Evolutionary conservation across 2,797 vertebrate species (phyloP).

Genomic region (Cirrhinus molitorella): DNA sequence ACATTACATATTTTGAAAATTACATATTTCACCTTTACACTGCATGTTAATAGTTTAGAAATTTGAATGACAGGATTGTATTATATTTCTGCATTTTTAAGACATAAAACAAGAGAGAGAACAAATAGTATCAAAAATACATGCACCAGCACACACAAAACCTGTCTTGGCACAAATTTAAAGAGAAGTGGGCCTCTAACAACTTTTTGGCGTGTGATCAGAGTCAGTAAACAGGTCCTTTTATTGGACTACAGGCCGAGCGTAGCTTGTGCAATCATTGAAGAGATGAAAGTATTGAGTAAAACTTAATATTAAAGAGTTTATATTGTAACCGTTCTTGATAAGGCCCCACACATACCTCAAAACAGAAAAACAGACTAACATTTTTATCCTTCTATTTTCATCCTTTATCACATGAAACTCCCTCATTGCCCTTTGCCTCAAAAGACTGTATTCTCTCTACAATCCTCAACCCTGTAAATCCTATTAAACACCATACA

Average conservation of each 20-base stretch:
- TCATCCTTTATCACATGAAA: constrained; percentile 53
- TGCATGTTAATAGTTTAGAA: not conserved
- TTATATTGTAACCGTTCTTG: not conserved
- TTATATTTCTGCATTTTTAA: not conserved
- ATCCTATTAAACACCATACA: constrained; percentile 47
- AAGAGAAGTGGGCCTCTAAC: not conserved
- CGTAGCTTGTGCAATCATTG: not conserved
- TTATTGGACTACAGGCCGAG: constrained; percentile 13
- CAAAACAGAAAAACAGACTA: not conserved
- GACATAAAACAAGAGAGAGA: not conserved
- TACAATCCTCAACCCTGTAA: constrained; percentile 18
- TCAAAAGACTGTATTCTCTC: not conserved
- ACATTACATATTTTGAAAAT: too few relatives aligned
- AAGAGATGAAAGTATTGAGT: constrained; percentile 4
- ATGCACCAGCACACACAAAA: constrained; percentile 1
- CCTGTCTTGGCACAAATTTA: constrained; percentile 17
- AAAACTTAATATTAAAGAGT: constrained; percentile 32
- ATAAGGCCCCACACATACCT: not conserved
- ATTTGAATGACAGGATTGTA: not conserved
- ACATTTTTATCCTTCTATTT: not conserved
- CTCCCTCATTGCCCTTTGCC: not conserved
- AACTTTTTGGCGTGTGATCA: constrained; percentile 16
- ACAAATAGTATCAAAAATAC: not conserved
- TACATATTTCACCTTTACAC: too few relatives aligned
- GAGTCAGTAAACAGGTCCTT: constrained; percentile 35